Conservation (phyloP, 1,140 invertebrate species). For the Arctopsyche grandis region DNA sequence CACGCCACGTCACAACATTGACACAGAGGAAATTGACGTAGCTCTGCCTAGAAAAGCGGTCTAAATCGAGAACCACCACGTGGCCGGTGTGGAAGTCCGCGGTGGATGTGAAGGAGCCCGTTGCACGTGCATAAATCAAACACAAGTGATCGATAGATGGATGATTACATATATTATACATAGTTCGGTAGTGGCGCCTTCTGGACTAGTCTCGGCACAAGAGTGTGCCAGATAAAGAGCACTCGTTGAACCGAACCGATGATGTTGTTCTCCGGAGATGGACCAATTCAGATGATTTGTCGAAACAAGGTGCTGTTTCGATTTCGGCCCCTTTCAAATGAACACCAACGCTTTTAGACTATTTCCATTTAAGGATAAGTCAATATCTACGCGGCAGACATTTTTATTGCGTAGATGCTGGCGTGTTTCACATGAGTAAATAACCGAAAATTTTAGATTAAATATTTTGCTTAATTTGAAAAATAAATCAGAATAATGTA, state of each 20-base stretch:
- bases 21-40: not conserved
- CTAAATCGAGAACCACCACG: no score
- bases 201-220: not conserved
- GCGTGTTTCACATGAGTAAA: no score
- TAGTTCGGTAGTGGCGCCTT: conserved; percentile 5
- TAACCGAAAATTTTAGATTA: no score
- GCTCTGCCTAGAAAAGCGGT: no score
- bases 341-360: no score
- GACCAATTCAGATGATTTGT: conserved; percentile 5
- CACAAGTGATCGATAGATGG: not conserved
- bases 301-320: not conserved
- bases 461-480: no score
- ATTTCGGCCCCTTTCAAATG: not conserved
- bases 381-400: no score
- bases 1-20: not conserved
- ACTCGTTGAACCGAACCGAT: not conserved
- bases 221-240: conserved; percentile 6
- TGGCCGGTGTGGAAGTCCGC: no score
- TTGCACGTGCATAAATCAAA: conserved; percentile 19
- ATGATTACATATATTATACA: not conserved
- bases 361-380: no score
- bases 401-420: no score
- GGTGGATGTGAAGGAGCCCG: not conserved
- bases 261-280: not conserved
- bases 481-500: no score